Evolutionary conservation across 1,140 invertebrate genomes (phyloP).

Genomic region (Drosophila kanapiae): DNA sequence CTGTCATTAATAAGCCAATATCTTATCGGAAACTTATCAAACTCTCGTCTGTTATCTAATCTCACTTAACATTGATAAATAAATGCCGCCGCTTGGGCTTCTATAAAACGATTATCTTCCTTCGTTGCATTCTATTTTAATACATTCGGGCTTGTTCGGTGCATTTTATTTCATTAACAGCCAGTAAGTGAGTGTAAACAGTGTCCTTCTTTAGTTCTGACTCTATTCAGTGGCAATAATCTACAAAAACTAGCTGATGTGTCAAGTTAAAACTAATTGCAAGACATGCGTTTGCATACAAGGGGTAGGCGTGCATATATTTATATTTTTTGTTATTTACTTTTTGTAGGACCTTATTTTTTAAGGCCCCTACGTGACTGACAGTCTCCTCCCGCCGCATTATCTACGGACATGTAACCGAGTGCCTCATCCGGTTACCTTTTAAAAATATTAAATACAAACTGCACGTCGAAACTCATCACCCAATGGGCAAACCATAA

Average conservation of each 20-base stretch:
- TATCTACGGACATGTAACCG: slow-evolving; percentile 21
- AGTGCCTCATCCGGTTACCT: slow-evolving; percentile 30
- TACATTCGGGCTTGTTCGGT: background rate
- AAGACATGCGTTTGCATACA: background rate
- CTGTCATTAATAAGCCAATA: slow-evolving; percentile 19
- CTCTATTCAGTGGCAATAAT: no score
- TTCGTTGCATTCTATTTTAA: background rate
- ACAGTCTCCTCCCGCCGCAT: slow-evolving; percentile 6
- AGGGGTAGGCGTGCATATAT: no score
- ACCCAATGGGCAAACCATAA: background rate
- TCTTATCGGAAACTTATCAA: slow-evolving; percentile 16
- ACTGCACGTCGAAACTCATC: background rate
- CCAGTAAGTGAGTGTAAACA: background rate
- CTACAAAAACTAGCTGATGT: background rate
- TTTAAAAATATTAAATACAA: background rate
- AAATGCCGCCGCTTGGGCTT: background rate
- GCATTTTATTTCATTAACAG: slow-evolving; percentile 44
- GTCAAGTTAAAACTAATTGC: background rate
- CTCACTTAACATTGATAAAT: no score
- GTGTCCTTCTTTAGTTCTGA: background rate
- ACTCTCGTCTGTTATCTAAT: slow-evolving; percentile 13
- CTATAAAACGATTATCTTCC: background rate
- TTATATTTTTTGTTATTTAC: background rate
- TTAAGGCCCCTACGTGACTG: slow-evolving; percentile 23
- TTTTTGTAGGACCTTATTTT: background rate